phyloP scores from a whole-genome alignment of 2,888 invertebrate genomes.

The Pedicia rivosa region DNA sequence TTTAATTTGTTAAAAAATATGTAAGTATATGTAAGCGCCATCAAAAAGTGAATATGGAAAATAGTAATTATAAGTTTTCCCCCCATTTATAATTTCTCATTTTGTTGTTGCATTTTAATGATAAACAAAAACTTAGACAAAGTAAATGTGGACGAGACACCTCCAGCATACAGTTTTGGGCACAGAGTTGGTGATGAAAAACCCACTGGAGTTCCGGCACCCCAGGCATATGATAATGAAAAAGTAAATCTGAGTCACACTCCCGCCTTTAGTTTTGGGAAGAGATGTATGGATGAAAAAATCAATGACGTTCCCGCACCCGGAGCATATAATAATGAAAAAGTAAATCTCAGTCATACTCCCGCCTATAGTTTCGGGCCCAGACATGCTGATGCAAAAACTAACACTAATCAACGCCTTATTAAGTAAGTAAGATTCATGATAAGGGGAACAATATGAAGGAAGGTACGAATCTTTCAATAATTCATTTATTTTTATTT shows the following conservation, averaged over 20 bases:
- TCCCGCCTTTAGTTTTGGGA: conserved; percentile 35
- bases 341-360: conserved; percentile 36
- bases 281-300: conserved; percentile 20
- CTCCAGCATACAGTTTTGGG: conserved; percentile 43
- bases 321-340: conserved; percentile 40
- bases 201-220: conserved; percentile 29
- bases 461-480: too few relatives aligned
- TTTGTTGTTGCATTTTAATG: too few relatives aligned
- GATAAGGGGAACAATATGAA: too few relatives aligned
- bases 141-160: conserved; percentile 30
- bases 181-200: conserved; percentile 35
- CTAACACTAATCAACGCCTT: too few relatives aligned
- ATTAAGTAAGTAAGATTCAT: too few relatives aligned
- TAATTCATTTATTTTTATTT: too few relatives aligned
- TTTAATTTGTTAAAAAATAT: too few relatives aligned
- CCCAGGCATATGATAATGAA: conserved; percentile 36
- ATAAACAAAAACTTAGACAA: too few relatives aligned
- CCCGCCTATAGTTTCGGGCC: conserved; percentile 41
- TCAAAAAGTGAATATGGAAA: too few relatives aligned
- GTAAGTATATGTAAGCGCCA: too few relatives aligned
- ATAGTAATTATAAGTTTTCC: too few relatives aligned
- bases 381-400: conserved; percentile 32
- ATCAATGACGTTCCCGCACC: conserved; percentile 28
- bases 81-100: too few relatives aligned
- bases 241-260: conserved; percentile 31